Conservation (phyloP, 2,797 vertebrate species). For the Hydrocynus forskahlii region DNA sequence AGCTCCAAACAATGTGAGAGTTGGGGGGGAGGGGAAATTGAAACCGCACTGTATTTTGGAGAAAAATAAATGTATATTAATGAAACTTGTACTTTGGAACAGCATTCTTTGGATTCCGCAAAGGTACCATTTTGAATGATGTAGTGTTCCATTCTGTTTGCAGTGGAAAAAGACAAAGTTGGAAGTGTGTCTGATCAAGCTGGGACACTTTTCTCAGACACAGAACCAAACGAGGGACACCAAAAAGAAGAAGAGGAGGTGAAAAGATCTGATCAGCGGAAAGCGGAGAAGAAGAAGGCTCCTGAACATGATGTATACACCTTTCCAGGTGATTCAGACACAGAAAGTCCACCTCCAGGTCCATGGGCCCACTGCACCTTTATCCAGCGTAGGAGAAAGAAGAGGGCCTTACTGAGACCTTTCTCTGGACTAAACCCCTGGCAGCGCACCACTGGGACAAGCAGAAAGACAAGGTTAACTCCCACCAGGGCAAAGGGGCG, state of each 20-base stretch:
- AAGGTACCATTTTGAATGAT: neutral
- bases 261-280: conserved; percentile 47
- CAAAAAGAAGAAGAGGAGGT: conserved; percentile 61
- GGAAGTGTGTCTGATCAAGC: conserved; percentile 65
- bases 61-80: conserved; percentile 2
- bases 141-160: conserved; percentile 21
- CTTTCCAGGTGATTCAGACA: conserved; percentile 81
- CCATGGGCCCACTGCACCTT: conserved; percentile 83
- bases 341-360: conserved; percentile 78
- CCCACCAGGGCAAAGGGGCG: conserved; percentile 54
- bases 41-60: conserved; percentile 7
- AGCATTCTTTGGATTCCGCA: neutral
- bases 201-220: conserved; percentile 67
- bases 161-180: conserved; percentile 68
- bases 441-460: conserved; percentile 60
- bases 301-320: conserved; percentile 76
- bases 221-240: conserved; percentile 73
- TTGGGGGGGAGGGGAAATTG: conserved; percentile 1
- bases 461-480: conserved; percentile 52
- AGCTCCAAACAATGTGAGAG: conserved; percentile 67
- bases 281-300: conserved; percentile 42
- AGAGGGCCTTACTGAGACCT: conserved; percentile 76
- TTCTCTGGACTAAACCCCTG: conserved; percentile 74
- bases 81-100: neutral
- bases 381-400: conserved; percentile 77